Evolutionary conservation across 1,140 invertebrate species (phyloP).

Genomic region (Nymphalis io): DNA sequence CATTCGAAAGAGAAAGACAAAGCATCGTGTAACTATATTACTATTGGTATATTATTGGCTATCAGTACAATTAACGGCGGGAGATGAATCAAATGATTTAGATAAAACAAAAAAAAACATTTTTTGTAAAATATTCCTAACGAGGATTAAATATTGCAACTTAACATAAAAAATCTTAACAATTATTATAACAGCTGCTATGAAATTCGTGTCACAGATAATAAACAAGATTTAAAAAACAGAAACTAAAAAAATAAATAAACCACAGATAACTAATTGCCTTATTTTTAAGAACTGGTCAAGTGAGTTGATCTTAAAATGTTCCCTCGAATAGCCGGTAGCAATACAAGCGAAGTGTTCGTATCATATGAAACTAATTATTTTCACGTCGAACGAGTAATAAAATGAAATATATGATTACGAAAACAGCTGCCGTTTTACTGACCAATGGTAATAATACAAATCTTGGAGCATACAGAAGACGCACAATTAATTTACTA

Average conservation of each 20-base stretch:
- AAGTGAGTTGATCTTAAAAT: not conserved
- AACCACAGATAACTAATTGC: not conserved
- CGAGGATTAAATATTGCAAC: no score
- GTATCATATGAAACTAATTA: slow-evolving; percentile 33
- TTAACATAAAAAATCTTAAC: no score
- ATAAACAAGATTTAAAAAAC: no score
- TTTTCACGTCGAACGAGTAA: slow-evolving; percentile 37
- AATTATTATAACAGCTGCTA: no score
- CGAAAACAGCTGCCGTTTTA: slow-evolving; percentile 15
- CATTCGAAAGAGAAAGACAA: no score
- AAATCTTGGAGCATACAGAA: not conserved
- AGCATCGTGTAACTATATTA: no score
- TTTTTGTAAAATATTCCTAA: no score
- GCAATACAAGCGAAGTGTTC: not conserved
- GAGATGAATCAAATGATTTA: no score
- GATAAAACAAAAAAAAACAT: no score
- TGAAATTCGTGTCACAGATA: no score
- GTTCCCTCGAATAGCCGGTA: slow-evolving; percentile 3
- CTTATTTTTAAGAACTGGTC: not conserved
- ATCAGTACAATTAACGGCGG: no score
- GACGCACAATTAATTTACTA: not conserved
- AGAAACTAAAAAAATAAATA: not conserved
- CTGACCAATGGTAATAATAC: not conserved
- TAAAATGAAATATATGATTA: slow-evolving; percentile 36
- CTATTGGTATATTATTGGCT: no score